These are phyloP conservation scores for Dermatophagoides farinae DNA, from an alignment of 1,140 invertebrate species.

Conservation along the genomic window DNA sequence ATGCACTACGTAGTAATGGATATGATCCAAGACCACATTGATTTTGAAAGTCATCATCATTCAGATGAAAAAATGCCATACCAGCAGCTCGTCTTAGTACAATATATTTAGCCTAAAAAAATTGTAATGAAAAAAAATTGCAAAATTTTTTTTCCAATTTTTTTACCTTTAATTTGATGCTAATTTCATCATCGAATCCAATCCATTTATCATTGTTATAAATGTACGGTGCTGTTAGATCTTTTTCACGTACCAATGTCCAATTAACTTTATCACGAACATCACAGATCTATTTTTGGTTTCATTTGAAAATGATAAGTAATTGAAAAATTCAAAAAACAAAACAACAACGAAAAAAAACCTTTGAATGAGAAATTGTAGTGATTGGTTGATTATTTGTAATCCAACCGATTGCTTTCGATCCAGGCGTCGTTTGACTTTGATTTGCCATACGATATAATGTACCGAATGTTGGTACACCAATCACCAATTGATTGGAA, in stretches of 20 bases:
- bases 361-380: slow-evolving; percentile 10
- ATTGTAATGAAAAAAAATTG: not conserved
- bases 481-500: slow-evolving; percentile 12
- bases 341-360: not conserved
- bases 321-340: not conserved
- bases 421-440: slow-evolving; percentile 4
- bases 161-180: slow-evolving; percentile 15
- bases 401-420: slow-evolving; percentile 6
- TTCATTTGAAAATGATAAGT: not conserved
- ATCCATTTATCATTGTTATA: slow-evolving; percentile 14
- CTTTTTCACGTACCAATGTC: slow-evolving; percentile 14
- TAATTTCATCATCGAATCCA: slow-evolving; percentile 18
- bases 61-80: slow-evolving; percentile 26
- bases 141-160: not conserved
- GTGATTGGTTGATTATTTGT: slow-evolving; percentile 1
- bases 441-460: not conserved
- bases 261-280: slow-evolving; percentile 14
- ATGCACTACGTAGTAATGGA: slow-evolving; percentile 16
- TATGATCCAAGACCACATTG: slow-evolving; percentile 21
- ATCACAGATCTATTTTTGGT: slow-evolving; percentile 11
- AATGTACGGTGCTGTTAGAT: slow-evolving; percentile 14
- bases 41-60: slow-evolving; percentile 24
- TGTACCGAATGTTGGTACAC: slow-evolving; percentile 14
- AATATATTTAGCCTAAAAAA: slow-evolving; percentile 34
- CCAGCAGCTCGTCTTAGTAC: slow-evolving; percentile 36